These are phyloP conservation scores for Epinotia brunnichana DNA, from an alignment of 2,888 invertebrate species.

Conservation along the genomic window DNA sequence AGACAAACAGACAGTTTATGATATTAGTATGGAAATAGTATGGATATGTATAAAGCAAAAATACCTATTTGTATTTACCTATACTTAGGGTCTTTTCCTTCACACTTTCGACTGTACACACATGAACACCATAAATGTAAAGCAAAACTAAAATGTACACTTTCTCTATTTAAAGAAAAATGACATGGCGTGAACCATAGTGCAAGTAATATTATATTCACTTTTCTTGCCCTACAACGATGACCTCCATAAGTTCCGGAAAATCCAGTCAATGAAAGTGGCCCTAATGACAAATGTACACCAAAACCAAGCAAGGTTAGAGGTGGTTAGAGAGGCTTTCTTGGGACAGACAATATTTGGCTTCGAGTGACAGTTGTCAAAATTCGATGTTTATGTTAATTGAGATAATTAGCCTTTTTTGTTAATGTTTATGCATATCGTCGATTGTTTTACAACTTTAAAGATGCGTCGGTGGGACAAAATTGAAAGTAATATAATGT, in stretches of 20 bases:
- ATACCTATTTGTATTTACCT: too few species aligned
- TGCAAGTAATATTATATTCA: slow-evolving; percentile 32
- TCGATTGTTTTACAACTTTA: not conserved
- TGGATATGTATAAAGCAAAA: too few species aligned
- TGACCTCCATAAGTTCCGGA: slow-evolving; percentile 32
- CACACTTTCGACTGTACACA: not conserved
- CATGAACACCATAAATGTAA: not conserved
- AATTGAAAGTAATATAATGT: too few species aligned
- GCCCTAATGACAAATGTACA: slow-evolving; percentile 27
- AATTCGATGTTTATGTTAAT: slow-evolving; percentile 32
- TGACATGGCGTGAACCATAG: slow-evolving; percentile 26
- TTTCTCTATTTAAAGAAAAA: slow-evolving; percentile 7
- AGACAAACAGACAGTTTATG: too few species aligned
- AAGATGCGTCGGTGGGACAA: too few species aligned
- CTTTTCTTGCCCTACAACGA: slow-evolving; percentile 24
- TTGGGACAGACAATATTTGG: slow-evolving; percentile 19
- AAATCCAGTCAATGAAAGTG: slow-evolving; percentile 40
- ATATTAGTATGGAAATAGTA: too few species aligned
- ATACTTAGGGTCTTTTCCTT: not conserved
- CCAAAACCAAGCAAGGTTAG: slow-evolving; percentile 22
- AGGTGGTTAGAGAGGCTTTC: slow-evolving; percentile 33
- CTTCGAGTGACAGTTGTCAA: slow-evolving; percentile 31
- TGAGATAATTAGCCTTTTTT: not conserved
- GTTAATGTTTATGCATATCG: not conserved
- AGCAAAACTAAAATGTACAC: slow-evolving; percentile 6